Evolutionary conservation across 37 sponge, comb jelly and placozoan species (phyloP), one percentile per base, ranked within the genome.

Genomic region (Mnemiopsis leidyi): DNA sequence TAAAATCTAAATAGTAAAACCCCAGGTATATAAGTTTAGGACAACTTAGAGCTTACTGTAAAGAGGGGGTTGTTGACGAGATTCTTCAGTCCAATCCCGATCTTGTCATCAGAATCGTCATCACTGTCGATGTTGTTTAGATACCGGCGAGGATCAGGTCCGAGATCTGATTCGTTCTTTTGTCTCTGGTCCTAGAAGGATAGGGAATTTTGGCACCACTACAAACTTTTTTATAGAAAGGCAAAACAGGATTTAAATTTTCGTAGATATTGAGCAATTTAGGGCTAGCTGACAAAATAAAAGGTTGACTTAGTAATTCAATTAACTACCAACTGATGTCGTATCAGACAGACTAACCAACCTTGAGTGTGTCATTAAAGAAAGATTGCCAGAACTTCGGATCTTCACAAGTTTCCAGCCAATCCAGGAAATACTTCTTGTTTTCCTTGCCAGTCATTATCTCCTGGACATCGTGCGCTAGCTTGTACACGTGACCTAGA

Each of bases 281-380:
- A n/a, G n/a, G n/a, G n/a, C n/a, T n/a, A n/a, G n/a, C n/a, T n/a
- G n/a, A n/a, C n/a, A n/a, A n/a, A n/a, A n/a, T n/a, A n/a, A n/a
- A n/a, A n/a, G n/a, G n/a, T n/a, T n/a, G n/a, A n/a, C n/a, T n/a
- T n/a, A n/a, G n/a, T n/a, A n/a, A n/a, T n/a, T n/a, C n/a, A n/a
- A n/a, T n/a, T n/a, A n/a, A n/a, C n/a, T n/a, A n/a, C n/a, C n/a
- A n/a, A n/a, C n/a, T n/a, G n/a, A n/a, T n/a, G n/a, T n/a, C n/a
- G n/a, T n/a, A n/a, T n/a, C n/a, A n/a, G n/a, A n/a, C n/a, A n/a
- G n/a, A n/a, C n/a, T n/a, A n/a, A 28, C 3, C 23, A 39, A 85
- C 90, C 90, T 85, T 38, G 13, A 85, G 61, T 18, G 90, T 85
- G 38, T 85, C 90, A 20, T 85, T 29, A 28, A 36, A 85, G 90